Base-by-base conservation (phyloP, 2,888 invertebrate species). In the Cantharis rustica region DNA sequence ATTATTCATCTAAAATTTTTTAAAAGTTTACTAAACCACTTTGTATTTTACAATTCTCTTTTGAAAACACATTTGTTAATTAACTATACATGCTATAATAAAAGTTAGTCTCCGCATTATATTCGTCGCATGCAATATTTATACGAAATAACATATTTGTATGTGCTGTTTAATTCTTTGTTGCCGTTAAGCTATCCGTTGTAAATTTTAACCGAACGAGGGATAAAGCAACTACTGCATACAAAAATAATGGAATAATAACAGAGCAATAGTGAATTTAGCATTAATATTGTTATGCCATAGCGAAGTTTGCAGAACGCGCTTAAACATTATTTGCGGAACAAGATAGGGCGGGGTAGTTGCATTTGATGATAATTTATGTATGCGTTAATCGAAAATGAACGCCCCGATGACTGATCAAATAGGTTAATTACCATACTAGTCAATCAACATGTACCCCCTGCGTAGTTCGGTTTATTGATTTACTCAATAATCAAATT, bases 341-440 rank as follows among this genome's bases (percentile, higher is more conserved):
- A 77, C 61, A 69, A 68, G 71, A 62, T 47, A 47, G 69, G 64
- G 66, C 68, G 69, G 75, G 64, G 64, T 66, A 63, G 70, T 75
- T 77, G 77, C 77, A 77, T 77, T 77, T 70, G 62, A 61, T 26
- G 75, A 75, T 77, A 77, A 77, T 77, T 75, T 77, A 77, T 77
- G 77, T 75, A 69, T 75, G 69, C 77, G 72, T 64, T 77, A 77
- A 77, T 77, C 77, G 77, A 77, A 77, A 77, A 77, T 77, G 77
- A 77, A 77, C 75, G 75, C 77, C 75, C 75, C 61, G 72, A 72
- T 77, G 72, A 77, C 72, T 77, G 77, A 77, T 77, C 77, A 77
- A 77, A 77, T 75, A 77, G 72, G 77, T 75, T 77, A 77, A 77
- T 77, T 77, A 75, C 77, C 75, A 73, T 73, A 72, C 61, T 71